phyloP scores from a whole-genome alignment of 2,888 invertebrate species.

The Epinotia ramella region DNA sequence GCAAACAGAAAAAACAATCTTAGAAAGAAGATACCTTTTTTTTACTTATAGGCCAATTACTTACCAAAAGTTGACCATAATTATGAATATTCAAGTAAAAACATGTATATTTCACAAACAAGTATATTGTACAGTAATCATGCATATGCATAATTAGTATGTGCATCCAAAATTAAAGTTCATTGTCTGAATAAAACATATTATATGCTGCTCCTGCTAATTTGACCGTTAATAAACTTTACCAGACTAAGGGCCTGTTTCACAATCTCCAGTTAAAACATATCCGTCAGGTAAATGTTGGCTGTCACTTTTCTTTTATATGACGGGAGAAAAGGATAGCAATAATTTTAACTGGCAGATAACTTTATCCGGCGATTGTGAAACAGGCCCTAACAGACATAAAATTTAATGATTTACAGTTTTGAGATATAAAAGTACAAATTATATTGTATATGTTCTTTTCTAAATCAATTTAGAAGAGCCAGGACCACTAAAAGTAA shows the following conservation, averaged over 20 bases:
- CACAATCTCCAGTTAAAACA: no score
- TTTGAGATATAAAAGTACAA: no score
- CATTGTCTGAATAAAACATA: background rate
- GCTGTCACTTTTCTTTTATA: no score
- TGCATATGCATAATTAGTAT: slow-evolving; percentile 5
- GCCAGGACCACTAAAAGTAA: background rate
- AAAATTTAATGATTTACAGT: no score
- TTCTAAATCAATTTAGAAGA: background rate
- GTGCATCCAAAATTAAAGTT: slow-evolving; percentile 7
- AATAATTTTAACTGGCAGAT: no score
- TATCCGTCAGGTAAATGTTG: no score
- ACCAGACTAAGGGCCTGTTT: no score
- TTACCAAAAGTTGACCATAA: background rate
- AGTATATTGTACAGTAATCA: background rate
- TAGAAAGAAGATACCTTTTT: no score
- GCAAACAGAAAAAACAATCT: no score
- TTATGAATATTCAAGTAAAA: background rate
- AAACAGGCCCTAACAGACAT: no score
- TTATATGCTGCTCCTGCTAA: background rate
- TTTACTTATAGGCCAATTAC: background rate
- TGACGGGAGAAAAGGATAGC: no score
- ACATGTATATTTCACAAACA: background rate
- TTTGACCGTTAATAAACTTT: background rate
- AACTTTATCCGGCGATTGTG: no score
- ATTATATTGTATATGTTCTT: background rate